These are phyloP conservation scores for Typhlichthys eigenmanni DNA, from an alignment of 2,797 vertebrate species.

Conservation along the genomic window DNA sequence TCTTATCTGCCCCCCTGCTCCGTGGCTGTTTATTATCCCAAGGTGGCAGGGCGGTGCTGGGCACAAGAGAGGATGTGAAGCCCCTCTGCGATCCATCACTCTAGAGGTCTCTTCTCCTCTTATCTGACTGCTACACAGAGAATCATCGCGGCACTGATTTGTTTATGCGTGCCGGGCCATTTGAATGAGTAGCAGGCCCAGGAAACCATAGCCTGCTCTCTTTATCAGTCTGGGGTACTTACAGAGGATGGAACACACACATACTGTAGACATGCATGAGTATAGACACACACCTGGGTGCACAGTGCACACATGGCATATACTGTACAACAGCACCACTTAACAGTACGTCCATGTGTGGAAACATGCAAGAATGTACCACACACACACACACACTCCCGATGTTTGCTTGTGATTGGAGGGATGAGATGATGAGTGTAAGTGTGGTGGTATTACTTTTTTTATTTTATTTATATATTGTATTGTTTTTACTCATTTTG, in stretches of 20 bases:
- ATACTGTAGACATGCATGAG: background rate
- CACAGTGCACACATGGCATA: too few relatives aligned
- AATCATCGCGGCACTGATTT: slow-evolving; percentile 70
- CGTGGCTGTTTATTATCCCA: slow-evolving; percentile 79
- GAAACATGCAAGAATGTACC: too few relatives aligned
- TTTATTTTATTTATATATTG: too few relatives aligned
- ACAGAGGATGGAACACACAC: slow-evolving; percentile 49
- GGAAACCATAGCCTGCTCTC: slow-evolving; percentile 70
- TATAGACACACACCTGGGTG: too few relatives aligned
- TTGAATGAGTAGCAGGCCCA: slow-evolving; percentile 72
- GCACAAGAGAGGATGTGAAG: slow-evolving; percentile 72
- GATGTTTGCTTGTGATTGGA: too few relatives aligned
- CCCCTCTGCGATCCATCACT: slow-evolving; percentile 78
- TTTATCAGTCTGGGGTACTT: slow-evolving; percentile 73
- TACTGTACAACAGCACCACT: too few relatives aligned
- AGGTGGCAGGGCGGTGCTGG: slow-evolving; percentile 77
- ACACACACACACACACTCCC: too few relatives aligned
- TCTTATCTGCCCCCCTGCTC: slow-evolving; percentile 80
- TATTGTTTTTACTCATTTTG: too few relatives aligned
- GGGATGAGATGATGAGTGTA: too few relatives aligned
- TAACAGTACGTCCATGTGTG: too few relatives aligned
- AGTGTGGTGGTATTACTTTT: too few relatives aligned
- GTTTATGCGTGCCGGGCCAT: slow-evolving; percentile 72
- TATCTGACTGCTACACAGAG: slow-evolving; percentile 77
- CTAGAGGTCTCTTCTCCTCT: slow-evolving; percentile 73